phyloP scores from a whole-genome alignment of 2,797 vertebrate species.

The Scolopax bukidnonensis region DNA sequence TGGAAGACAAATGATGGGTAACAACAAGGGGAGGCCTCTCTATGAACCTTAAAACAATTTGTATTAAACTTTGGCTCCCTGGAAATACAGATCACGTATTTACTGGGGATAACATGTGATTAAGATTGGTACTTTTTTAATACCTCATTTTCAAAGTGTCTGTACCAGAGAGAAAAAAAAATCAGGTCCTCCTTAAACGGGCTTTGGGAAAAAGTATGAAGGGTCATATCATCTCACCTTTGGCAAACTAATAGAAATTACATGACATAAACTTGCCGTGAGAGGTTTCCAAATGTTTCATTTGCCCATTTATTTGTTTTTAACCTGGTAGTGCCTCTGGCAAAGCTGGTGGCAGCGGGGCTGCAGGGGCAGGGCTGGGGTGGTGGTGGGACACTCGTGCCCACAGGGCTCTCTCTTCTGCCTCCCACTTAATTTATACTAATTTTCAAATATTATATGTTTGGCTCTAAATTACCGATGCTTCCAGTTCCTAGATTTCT shows the following conservation, averaged over 20 bases:
- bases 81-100: neutral
- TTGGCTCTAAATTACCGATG: neutral
- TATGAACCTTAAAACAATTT: neutral
- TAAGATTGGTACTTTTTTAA: neutral
- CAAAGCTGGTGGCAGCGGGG: neutral
- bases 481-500: neutral
- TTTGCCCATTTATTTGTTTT: neutral
- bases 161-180: neutral
- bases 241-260: neutral
- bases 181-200: neutral
- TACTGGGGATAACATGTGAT: neutral
- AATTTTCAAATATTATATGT: neutral
- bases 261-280: fast-evolving
- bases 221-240: neutral
- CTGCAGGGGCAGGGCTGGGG: neutral
- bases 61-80: neutral
- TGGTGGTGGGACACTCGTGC: fast-evolving
- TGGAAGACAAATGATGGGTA: neutral
- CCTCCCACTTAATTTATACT: neutral
- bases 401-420: neutral
- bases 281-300: fast-evolving
- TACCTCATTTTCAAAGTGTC: neutral
- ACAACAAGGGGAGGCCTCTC: neutral
- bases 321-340: neutral
- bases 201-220: neutral